Conservation (phyloP, 92 coral and sea anemone species). For the Parazoanthus swiftii region DNA sequence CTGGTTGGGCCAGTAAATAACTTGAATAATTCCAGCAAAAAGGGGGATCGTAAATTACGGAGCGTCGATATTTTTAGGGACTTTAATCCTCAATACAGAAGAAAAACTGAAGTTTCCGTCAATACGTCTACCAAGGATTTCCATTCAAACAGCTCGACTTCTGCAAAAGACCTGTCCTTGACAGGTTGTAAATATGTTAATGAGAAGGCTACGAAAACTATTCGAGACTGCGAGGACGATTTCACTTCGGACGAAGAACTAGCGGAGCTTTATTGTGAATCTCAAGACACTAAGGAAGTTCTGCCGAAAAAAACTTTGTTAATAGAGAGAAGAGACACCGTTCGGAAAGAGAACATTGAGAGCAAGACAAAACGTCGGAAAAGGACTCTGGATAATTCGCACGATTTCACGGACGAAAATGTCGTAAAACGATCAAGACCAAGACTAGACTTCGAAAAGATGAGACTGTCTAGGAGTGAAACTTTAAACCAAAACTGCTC, state of each 20-base stretch:
- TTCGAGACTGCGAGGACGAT: conserved; percentile 18
- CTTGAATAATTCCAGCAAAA: conserved; percentile 5
- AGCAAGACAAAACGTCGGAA: conserved; percentile 8
- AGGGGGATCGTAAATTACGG: conserved; percentile 5
- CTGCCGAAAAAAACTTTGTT: conserved; percentile 8
- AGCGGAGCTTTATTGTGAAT: conserved; percentile 17
- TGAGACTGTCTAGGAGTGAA: conserved; percentile 71
- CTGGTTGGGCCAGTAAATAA: conserved; percentile 25
- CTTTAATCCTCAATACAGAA: conserved; percentile 27
- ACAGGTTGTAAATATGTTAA: conserved; percentile 70
- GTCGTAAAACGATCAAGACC: conserved; percentile 78
- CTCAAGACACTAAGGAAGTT: neutral
- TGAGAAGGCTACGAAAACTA: neutral
- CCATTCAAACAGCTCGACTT: conserved; percentile 59
- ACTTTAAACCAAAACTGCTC: conserved; percentile 36
- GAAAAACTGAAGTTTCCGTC: conserved; percentile 23
- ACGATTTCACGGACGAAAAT: conserved; percentile 31
- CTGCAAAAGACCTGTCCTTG: conserved; percentile 58
- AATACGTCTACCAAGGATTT: conserved; percentile 18
- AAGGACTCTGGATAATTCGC: conserved; percentile 25
- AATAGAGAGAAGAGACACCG: neutral
- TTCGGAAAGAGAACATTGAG: conserved; percentile 19
- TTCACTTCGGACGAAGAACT: conserved; percentile 38
- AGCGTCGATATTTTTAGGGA: conserved; percentile 37
- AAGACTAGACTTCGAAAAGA: conserved; percentile 87